phyloP scores from a whole-genome alignment of 2,113 vertebrate genomes.

The Accipiter virgatus region DNA sequence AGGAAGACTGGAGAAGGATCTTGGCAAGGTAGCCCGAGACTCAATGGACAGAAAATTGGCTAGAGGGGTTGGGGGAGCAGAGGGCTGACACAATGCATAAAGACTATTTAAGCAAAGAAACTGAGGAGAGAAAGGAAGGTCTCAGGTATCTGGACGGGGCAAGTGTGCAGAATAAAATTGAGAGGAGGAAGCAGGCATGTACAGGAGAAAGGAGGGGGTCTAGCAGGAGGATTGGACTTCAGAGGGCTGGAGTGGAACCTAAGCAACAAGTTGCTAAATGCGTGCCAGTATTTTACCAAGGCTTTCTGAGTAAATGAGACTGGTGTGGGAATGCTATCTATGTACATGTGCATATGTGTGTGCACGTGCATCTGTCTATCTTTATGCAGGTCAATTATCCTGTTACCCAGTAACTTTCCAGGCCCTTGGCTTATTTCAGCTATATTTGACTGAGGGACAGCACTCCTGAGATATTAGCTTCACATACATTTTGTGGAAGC shows the following conservation, averaged over 20 bases:
- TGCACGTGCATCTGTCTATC: not conserved
- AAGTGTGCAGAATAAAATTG: not conserved
- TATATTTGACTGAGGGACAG: not conserved
- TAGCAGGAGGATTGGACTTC: not conserved
- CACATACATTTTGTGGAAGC: not conserved
- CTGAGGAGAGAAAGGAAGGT: not conserved
- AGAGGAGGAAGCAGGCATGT: not conserved
- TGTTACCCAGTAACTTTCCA: not conserved
- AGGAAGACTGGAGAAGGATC: not conserved
- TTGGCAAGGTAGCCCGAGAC: not conserved
- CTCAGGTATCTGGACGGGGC: not conserved
- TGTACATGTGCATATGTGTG: fast-evolving
- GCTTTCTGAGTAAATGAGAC: not conserved
- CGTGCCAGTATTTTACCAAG: not conserved
- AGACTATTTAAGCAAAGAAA: not conserved
- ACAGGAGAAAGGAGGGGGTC: not conserved
- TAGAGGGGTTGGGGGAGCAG: fast-evolving
- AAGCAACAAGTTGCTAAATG: not conserved
- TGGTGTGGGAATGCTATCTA: not conserved
- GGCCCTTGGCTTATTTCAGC: not conserved
- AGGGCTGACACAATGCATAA: not conserved
- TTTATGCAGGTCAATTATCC: not conserved
- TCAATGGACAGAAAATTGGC: not conserved
- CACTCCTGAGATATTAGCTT: not conserved
- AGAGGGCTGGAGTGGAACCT: not conserved